Conservation (phyloP, 2,797 vertebrate species). For the Pangasius mekongensis region DNA sequence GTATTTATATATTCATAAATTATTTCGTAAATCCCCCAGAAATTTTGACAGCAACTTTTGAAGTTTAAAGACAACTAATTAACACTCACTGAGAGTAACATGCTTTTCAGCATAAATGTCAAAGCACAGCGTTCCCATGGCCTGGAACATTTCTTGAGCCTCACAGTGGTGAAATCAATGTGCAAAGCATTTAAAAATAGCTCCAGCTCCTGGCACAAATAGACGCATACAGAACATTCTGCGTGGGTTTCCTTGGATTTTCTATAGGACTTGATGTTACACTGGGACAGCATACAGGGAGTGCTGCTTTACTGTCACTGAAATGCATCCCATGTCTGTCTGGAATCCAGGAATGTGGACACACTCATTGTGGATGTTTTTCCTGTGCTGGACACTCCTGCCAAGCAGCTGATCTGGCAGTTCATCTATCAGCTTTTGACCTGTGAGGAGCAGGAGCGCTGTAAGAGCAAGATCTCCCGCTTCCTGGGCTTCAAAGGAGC, state of each 20-base stretch:
- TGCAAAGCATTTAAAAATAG: constrained; percentile 55
- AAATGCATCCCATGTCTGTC: constrained; percentile 52
- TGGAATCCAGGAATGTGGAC: constrained; percentile 89
- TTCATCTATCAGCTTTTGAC: constrained; percentile 98
- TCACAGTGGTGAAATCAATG: constrained; percentile 31
- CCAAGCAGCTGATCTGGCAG: constrained; percentile 98
- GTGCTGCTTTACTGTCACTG: constrained; percentile 32
- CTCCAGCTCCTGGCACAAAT: constrained; percentile 49
- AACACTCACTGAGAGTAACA: constrained; percentile 15
- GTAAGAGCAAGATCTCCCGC: constrained; percentile 85
- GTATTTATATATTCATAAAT: neutral
- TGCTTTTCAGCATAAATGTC: constrained; percentile 39
- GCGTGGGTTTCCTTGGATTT: constrained; percentile 38
- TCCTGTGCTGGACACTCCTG: constrained; percentile 94
- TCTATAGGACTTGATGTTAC: constrained; percentile 20
- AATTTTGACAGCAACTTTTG: neutral
- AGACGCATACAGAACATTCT: constrained; percentile 46
- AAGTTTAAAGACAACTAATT: constrained; percentile 28
- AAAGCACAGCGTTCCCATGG: constrained; percentile 22
- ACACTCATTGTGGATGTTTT: constrained; percentile 96
- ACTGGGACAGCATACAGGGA: neutral
- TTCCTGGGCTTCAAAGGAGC: constrained; percentile 85
- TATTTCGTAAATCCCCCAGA: neutral
- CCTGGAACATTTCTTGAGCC: constrained; percentile 20
- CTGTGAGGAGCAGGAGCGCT: constrained; percentile 95